phyloP scores from a whole-genome alignment of 2,797 vertebrate species.

The Pseudochirops corinnae region DNA sequence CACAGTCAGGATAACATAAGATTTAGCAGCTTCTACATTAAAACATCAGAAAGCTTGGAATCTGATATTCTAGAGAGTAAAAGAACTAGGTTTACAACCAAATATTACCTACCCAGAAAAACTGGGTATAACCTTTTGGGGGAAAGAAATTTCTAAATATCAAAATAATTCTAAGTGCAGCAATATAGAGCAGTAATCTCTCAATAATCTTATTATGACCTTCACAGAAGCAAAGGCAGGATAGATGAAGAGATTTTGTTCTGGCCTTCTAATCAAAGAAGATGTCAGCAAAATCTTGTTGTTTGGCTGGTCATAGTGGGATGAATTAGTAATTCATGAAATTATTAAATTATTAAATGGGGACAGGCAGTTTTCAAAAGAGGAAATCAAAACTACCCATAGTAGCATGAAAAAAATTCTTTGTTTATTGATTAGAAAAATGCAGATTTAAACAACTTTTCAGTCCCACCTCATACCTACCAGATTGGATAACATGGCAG shows the following conservation, averaged over 20 bases:
- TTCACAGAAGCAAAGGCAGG: not conserved
- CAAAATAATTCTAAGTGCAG: not conserved
- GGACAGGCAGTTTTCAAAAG: not conserved
- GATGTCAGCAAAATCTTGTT: not conserved
- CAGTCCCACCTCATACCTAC: not conserved
- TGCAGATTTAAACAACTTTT: not conserved
- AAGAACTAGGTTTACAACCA: no score
- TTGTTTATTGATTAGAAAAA: not conserved
- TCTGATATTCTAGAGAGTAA: no score
- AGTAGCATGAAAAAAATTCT: no score
- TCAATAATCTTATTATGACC: not conserved
- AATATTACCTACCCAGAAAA: no score
- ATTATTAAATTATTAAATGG: not conserved
- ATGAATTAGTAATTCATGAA: not conserved
- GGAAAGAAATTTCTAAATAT: not conserved
- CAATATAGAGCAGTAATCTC: not conserved
- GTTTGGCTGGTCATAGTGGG: not conserved
- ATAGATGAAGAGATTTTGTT: not conserved
- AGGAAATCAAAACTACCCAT: not conserved
- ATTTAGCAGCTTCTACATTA: no score
- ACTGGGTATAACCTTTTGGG: no score
- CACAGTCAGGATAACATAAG: no score
- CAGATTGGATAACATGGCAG: not conserved
- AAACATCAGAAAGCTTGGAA: no score
- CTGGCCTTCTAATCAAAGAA: not conserved